Percentiles rank a stretch among this genome's conserved stretches.
phyloP scores from a whole-genome alignment of 2,797 vertebrate genomes.

The Nothura maculosa region DNA sequence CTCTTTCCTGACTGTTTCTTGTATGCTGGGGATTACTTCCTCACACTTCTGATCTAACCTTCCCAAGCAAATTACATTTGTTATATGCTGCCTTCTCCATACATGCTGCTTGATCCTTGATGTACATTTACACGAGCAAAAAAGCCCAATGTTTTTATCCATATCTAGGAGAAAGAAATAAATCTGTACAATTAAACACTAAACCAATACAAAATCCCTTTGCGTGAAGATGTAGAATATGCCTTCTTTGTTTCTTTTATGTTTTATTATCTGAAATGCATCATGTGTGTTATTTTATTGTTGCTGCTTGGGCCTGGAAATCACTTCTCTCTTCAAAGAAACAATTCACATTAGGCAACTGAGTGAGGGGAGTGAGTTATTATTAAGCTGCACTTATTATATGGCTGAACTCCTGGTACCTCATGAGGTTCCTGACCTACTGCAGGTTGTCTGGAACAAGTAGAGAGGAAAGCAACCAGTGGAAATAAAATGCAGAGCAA shows the following conservation, averaged over 20 bases:
- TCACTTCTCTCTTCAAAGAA: neutral
- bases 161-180: neutral
- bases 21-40: neutral
- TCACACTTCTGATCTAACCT: neutral
- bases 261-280: neutral
- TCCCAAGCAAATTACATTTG: neutral
- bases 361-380: neutral
- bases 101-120: neutral
- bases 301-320: neutral
- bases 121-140: neutral
- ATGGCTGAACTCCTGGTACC: neutral
- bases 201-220: neutral
- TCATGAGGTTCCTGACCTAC: neutral
- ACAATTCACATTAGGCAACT: neutral
- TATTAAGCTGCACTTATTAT: neutral
- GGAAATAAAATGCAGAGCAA: neutral
- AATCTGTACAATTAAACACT: neutral
- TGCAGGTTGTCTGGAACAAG: neutral
- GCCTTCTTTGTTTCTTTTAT: accelerated
- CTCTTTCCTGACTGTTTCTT: neutral
- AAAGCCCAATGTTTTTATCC: neutral
- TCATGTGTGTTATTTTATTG: neutral
- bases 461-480: neutral
- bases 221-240: neutral
- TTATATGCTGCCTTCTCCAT: neutral